Evolutionary conservation across 2,797 vertebrate species (phyloP), one percentile per base, ranked within the genome.

Genomic region (Alectoris magna): DNA sequence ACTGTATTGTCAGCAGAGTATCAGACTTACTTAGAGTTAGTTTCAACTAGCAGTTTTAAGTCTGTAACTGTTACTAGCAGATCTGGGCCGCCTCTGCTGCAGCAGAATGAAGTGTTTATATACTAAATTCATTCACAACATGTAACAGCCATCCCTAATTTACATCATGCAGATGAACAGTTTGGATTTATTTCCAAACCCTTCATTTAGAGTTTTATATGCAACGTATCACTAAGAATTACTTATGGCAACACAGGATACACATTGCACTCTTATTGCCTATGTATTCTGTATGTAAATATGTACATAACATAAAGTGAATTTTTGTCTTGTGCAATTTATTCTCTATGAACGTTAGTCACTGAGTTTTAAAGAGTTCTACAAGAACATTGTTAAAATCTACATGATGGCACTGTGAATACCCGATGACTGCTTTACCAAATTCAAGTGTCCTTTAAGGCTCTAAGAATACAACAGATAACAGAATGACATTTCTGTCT

Each of bases 241-340:
- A 58, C 29, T 84, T 66, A 68, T 0, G 21, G 48, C 34, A 88
- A 82, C 36, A 60, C 13, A 11, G 17, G 36, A 19, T 44, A 75
- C 3, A 27, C 10, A 41, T 5, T 24, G 23, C 34, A 85, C 55
- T n/a, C 59, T 69, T 80, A 60, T 1, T 80, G 55, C 14, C 87
- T 53, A 60, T 39, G 51, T 11, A 34, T 4, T 34, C 21, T 44
- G 2, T 23, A n/a, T 0, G 0, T 27, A 77, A 49, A 5, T 48
- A 46, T 3, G 19, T 8, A 27, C 5, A 27, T 14, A 75, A 69
- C 18, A 84, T 10, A 46, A 78, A 84, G 29, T 41, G 4, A 23
- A 31, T 60, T 79, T 80, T 56, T 64, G 22, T 53, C 56, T 76
- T 19, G 26, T 34, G 22, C 16, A 63, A 59, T 44, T 87, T 49